Evolutionary conservation across 2,888 invertebrate genomes (phyloP), one percentile per base, ranked within the genome.

Genomic region (Rhabditoides inermis): DNA sequence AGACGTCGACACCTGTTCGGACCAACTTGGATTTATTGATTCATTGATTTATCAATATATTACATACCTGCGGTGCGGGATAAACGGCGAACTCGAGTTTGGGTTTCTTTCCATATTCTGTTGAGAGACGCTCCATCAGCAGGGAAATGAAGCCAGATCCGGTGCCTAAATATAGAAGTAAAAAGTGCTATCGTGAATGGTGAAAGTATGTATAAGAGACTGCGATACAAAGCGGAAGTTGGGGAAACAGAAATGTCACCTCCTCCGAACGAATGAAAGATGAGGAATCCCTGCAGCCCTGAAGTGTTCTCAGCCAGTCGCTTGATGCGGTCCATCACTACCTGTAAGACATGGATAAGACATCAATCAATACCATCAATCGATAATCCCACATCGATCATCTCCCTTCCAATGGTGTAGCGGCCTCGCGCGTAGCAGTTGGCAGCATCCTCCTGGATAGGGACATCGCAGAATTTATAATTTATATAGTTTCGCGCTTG

Each of bases 221-320:
- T 10, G 7, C 2, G 1, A 39, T 10, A 39, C 10, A 15, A 15
- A 15, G 15, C 10, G 32, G 10, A 32, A 32, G 15, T 15, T 32
- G 32, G 32, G 15, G 10, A 7, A 32, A 15, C 15, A 32, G 20
- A 10, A n/a, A 18, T 20, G 7, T 12, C 20, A 39, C 40, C 64
- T 85, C 88, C 56, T 85, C 88, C 82, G 63, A 90, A 92, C 3
- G 88, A 88, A 77, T 90, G 89, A 78, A 89, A 90, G 51, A 90
- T 85, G 67, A 89, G 84, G 79, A 89, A 89, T 25, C 89, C 89
- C 41, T 65, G 65, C 2, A 65, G 55, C 5, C 87, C 85, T 36
- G 85, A 84, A 73, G 88, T 88, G 77, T 86, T 86, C 75, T 88
- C 88, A 1, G 87, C 63, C 7, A 67, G 51, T 28, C 72, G 58